phyloP scores from a whole-genome alignment of 2,888 invertebrate genomes.

The Yponomeuta malinellus region DNA sequence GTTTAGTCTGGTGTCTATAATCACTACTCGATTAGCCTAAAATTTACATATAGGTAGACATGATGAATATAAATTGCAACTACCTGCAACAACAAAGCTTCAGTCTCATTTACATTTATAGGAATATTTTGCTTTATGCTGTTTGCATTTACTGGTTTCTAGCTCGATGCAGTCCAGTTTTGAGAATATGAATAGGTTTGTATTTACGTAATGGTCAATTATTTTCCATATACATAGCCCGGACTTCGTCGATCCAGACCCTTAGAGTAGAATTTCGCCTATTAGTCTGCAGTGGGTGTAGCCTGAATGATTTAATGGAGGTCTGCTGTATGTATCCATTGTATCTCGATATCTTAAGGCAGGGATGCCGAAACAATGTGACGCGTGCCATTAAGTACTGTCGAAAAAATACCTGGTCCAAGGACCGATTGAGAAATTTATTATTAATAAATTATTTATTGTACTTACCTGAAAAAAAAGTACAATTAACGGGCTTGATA shows the following conservation, averaged over 20 bases:
- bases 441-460: too few species aligned
- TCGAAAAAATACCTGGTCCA: too few species aligned
- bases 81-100: background rate
- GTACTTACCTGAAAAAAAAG: too few species aligned
- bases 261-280: background rate
- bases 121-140: too few species aligned
- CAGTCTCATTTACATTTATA: too few species aligned
- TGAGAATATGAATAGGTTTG: background rate
- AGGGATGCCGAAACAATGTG: too few species aligned
- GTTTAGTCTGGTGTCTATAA: background rate
- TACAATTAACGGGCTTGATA: too few species aligned
- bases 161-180: background rate
- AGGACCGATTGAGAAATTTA: too few species aligned
- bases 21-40: too few species aligned
- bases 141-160: too few species aligned
- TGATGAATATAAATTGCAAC: background rate
- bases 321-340: background rate
- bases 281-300: constrained; percentile 1
- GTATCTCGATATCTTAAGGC: background rate
- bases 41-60: background rate
- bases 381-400: too few species aligned
- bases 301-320: background rate
- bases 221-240: background rate
- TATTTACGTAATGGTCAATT: background rate
- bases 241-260: background rate